Base-by-base conservation (phyloP, 2,113 vertebrate genomes). In the Penelope pileata region DNA sequence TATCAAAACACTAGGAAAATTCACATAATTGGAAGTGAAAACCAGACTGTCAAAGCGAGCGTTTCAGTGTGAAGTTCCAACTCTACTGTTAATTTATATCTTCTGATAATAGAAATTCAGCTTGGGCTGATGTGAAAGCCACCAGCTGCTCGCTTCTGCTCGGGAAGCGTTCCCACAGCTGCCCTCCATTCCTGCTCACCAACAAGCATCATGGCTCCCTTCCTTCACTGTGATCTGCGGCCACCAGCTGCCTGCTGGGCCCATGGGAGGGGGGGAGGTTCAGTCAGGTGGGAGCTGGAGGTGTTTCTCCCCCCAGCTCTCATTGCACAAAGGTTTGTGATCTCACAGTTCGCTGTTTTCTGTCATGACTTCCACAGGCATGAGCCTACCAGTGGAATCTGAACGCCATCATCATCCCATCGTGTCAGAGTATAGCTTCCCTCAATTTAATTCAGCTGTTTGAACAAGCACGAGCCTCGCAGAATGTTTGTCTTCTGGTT, bases 371-470 rank as follows among this genome's bases (percentile, higher is more conserved):
- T 84, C 36, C 3, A 0, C 4, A 79, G 67, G 51, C 5, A 5
- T 10, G 60, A 76, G 38, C 24, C 78, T 69, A 66, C 45, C 77
- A 67, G 43, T 47, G 54, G 54, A 66, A 40, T 29, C 40, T 27
- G 38, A 92, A 63, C 64, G 53, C 40, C 8, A 42, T 70, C 36
- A 89, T 73, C 81, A 73, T 54, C 34, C 12, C 26, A 50, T 34
- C 86, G 64, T 1, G 1, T 10, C 9, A 82, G 58, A 62, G 56
- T 56, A 54, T 24, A 75, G 38, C 56, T 93, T 29, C 40, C 54
- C 19, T 1, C 53, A 50, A 29, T 92, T 94, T 91, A 86, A 92
- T 84, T 83, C 70, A 86, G 77, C 83, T 67, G 75, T 90, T 94
- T 64, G 86, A 90, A 91, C 63, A 94, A 90, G 88, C 74, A 53